A percentile compares a stretch with the other conserved stretches of the same genome.
phyloP scores from a whole-genome alignment of 2,888 invertebrate species.

The Agonopterix subpropinquella region DNA sequence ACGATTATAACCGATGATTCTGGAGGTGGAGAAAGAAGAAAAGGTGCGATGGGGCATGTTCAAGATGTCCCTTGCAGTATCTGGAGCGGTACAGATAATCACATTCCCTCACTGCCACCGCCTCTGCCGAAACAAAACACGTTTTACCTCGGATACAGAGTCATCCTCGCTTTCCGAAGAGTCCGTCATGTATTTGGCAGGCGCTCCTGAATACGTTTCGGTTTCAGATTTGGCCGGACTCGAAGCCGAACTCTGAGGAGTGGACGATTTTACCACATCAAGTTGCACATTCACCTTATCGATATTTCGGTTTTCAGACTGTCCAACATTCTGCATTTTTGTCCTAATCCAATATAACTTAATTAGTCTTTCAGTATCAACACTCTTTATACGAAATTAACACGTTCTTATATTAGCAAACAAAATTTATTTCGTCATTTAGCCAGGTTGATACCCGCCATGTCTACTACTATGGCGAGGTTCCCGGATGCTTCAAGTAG shows the following conservation, averaged over 20 bases:
- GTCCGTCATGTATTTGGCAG: conserved; percentile 93
- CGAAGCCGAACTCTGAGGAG: conserved; percentile 89
- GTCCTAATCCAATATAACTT: conserved; percentile 78
- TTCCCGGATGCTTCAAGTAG: conserved; percentile 80
- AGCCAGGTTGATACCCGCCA: conserved; percentile 85
- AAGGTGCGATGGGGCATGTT: conserved; percentile 60
- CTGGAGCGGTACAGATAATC: conserved; percentile 76
- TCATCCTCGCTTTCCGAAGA: conserved; percentile 97
- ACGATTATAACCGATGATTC: conserved; percentile 35
- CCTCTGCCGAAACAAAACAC: conserved; percentile 74
- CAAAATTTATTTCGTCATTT: conserved; percentile 79
- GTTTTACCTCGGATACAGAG: conserved; percentile 95
- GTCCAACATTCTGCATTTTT: conserved; percentile 95
- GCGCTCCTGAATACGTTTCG: conserved; percentile 89
- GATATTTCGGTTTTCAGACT: conserved; percentile 89
- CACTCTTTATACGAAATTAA: conserved; percentile 72
- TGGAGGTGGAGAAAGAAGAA: conserved; percentile 44
- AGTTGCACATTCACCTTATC: conserved; percentile 85
- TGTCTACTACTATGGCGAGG: conserved; percentile 87
- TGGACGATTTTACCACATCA: conserved; percentile 83
- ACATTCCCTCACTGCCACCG: conserved; percentile 72
- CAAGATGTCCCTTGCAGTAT: conserved; percentile 83
- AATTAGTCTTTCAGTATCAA: conserved; percentile 73
- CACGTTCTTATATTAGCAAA: conserved; percentile 74
- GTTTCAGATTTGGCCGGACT: conserved; percentile 90